Base-by-base conservation (phyloP, 2,113 vertebrate genomes). In the Steatornis caripensis region DNA sequence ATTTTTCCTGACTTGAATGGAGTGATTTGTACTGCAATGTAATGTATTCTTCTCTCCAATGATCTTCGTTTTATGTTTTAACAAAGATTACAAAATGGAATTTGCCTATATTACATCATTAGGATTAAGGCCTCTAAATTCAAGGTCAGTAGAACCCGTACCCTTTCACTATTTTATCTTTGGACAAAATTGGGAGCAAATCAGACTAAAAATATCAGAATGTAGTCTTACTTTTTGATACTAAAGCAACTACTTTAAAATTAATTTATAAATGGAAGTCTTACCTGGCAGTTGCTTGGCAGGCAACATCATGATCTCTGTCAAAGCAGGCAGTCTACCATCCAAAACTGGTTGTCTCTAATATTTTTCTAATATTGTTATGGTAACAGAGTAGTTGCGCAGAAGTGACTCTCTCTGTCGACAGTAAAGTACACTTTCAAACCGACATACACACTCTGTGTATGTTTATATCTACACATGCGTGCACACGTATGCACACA, bases 381-480 rank as follows among this genome's bases (percentile, higher is more conserved):
- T 41, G 39, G n/a, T 19, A 26, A 3, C 45, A 61, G 36, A n/a
- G 57, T 11, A 24, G 29, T 23, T 46, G 60, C 15, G 18, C 15
- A 30, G 51, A 21, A 29, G 36, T 8, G 16, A 10, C 36, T 77
- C 20, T 69, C 37, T 26, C 5, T 4, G 8, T 5, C 12, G 77
- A 1, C 58, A 36, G 11, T 37, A 10, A 66, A 66, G 46, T 3
- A 14, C 12, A 6, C 24, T 32, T 77, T 45, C 36, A 22, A 7
- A 43, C 15, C 19, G 4, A 2, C 2, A 0, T 0, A 5, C 4
- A 10, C 12, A 11, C 27, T 9, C 6, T 54, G 37, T 62, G 23
- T 36, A 0, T 5, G 0, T 23, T 17, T 37, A 2, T 15, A 10
- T 26, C 22, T 8, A 27, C 6, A 20, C 2, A 2, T 1, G 6